Conservation (phyloP, 37 sponge, comb jelly and placozoan genomes). For the Oopsacas minuta region DNA sequence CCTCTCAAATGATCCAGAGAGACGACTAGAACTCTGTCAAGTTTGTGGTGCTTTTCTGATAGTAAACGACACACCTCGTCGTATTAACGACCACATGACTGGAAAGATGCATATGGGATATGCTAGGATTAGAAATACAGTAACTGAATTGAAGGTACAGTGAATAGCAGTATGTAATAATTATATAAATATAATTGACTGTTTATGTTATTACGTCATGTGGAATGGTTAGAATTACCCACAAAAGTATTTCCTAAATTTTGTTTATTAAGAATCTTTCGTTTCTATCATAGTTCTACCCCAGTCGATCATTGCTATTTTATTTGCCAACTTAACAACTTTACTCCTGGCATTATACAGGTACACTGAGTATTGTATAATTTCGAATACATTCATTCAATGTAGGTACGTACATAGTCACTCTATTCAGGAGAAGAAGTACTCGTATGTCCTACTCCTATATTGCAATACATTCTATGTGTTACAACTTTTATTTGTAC, state of each 20-base stretch:
- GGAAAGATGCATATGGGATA: slow-evolving; percentile 92
- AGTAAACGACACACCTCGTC: slow-evolving; percentile 72
- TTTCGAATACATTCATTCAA: not conserved
- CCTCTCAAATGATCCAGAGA: not conserved
- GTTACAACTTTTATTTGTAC: not conserved
- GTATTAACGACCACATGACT: slow-evolving; percentile 81
- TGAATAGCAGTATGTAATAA: too few species aligned
- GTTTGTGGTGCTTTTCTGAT: slow-evolving; percentile 89
- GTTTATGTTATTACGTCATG: too few species aligned
- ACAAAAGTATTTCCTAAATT: too few species aligned
- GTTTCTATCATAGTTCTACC: slow-evolving; percentile 19
- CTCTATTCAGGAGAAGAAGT: not conserved
- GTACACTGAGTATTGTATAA: not conserved
- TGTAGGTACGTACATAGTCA: not conserved
- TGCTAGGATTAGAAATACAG: slow-evolving; percentile 51
- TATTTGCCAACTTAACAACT: slow-evolving; percentile 19
- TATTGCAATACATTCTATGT: too few species aligned
- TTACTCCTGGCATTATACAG: not conserved
- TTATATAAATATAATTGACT: too few species aligned
- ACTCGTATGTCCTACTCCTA: not conserved
- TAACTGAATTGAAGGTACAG: slow-evolving; percentile 69
- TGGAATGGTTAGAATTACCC: too few species aligned
- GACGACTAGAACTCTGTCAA: slow-evolving; percentile 66
- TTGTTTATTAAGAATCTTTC: slow-evolving; percentile 6
- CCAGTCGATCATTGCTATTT: slow-evolving; percentile 9